Evolutionary conservation across 2,113 vertebrate genomes (phyloP).

Genomic region (Melozone crissalis): DNA sequence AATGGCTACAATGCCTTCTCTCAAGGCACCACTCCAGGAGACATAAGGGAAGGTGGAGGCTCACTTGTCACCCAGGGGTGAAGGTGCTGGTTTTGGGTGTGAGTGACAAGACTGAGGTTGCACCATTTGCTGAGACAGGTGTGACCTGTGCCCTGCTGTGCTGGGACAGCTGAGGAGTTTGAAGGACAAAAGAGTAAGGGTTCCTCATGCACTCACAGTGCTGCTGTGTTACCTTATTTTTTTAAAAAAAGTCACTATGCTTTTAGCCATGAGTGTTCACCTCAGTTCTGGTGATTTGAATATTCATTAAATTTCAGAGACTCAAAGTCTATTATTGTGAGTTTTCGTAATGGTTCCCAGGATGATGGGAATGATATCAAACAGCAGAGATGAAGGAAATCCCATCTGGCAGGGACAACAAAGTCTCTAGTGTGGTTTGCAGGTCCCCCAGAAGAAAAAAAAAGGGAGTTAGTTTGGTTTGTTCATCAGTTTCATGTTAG

Average conservation of each 20-base stretch:
- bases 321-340: neutral
- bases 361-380: neutral
- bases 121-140: neutral
- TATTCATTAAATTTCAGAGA: neutral
- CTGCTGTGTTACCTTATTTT: neutral
- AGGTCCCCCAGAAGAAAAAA: neutral
- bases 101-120: neutral
- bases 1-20: neutral
- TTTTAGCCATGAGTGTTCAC: neutral
- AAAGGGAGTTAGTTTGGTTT: neutral
- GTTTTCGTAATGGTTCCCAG: neutral
- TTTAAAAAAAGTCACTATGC: neutral
- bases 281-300: neutral
- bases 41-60: neutral
- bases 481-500: rapidly evolving
- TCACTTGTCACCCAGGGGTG: neutral
- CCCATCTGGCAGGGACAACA: neutral
- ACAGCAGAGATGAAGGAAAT: neutral
- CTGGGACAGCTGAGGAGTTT: neutral
- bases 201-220: neutral
- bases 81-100: neutral
- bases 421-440: neutral
- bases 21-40: neutral
- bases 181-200: neutral
- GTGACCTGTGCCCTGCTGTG: rapidly evolving